Conservation (phyloP, 2,113 vertebrate species). For the Crotalus viridis region DNA sequence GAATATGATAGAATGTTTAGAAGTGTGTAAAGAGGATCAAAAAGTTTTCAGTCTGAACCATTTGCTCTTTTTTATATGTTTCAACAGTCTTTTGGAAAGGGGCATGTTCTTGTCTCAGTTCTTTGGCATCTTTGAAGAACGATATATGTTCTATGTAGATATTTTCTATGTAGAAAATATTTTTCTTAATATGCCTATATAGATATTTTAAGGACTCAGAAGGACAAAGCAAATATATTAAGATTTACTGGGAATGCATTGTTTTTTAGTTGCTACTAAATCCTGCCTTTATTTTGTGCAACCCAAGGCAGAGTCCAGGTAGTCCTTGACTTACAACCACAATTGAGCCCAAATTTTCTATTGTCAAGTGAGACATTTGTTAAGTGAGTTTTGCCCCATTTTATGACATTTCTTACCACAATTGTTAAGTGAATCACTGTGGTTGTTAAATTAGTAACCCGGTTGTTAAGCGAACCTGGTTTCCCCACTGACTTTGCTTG, state of each 20-base stretch:
- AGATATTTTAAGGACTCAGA: neutral
- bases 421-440: neutral
- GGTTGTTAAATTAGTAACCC: neutral
- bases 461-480: neutral
- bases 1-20: slow-evolving; percentile 6
- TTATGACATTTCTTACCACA: neutral
- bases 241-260: neutral
- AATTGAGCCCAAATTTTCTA: neutral
- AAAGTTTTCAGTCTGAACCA: neutral
- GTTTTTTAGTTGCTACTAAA: neutral
- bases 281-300: neutral
- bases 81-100: neutral
- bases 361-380: neutral
- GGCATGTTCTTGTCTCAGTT: neutral
- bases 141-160: neutral
- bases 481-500: neutral
- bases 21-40: fast-evolving
- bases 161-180: neutral
- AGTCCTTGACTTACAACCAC: neutral
- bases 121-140: slow-evolving; percentile 17
- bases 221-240: neutral
- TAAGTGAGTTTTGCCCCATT: neutral
- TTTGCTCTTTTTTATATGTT: slow-evolving; percentile 6
- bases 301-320: neutral
- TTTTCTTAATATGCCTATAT: neutral